Evolutionary conservation across 1,140 invertebrate genomes (phyloP).

Genomic region (Portunus trituberculatus): DNA sequence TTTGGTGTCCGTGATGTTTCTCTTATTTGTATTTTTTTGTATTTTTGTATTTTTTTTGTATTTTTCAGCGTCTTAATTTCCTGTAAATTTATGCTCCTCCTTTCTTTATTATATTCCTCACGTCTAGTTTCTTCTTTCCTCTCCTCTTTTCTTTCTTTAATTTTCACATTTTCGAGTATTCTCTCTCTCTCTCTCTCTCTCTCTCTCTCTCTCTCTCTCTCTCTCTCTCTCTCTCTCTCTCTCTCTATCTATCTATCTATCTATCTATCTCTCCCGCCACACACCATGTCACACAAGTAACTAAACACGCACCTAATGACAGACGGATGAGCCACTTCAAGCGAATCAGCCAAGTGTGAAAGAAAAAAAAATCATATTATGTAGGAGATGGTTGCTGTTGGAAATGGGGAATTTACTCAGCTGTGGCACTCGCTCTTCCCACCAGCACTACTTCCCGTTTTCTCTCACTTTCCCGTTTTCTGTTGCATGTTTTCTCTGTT

Average conservation of each 20-base stretch:
- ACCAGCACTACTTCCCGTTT: no score
- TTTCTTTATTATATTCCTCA: no score
- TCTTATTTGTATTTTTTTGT: neutral
- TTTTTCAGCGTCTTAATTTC: neutral
- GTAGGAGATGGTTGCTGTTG: neutral
- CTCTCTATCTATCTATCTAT: neutral
- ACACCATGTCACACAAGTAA: no score
- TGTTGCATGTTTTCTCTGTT: no score
- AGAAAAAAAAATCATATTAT: neutral
- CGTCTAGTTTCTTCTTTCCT: no score
- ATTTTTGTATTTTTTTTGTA: neutral
- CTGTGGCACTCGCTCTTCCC: neutral
- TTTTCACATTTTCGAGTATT: neutral
- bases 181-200: neutral
- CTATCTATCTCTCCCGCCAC: neutral
- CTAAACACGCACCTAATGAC: no score
- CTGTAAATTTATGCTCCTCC: neutral
- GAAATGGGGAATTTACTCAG: neutral
- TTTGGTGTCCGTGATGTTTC: no score
- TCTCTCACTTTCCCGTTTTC: neutral
- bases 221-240: neutral
- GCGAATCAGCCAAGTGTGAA: neutral
- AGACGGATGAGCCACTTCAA: neutral
- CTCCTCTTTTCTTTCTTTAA: neutral
- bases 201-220: slow-evolving; percentile 7